These are phyloP conservation scores for Drosophila parabipectinata DNA, from an alignment of 1,140 invertebrate species.

Conservation along the genomic window DNA sequence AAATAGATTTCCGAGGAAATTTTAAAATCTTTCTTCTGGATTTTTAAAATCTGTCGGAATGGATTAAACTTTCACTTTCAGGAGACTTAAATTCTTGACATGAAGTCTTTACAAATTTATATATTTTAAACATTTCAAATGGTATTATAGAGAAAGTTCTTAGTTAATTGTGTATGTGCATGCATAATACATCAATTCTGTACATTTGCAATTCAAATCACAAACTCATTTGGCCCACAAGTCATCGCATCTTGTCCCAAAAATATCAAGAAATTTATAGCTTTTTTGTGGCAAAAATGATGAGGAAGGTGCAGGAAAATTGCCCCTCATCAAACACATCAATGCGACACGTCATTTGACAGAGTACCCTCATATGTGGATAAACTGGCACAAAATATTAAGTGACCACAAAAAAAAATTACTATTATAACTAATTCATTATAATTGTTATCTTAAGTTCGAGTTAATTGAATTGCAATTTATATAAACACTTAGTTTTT, in stretches of 20 bases:
- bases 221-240: slow-evolving; percentile 26
- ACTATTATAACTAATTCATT: not conserved
- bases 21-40: too few species aligned
- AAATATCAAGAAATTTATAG: slow-evolving; percentile 34
- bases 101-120: not conserved
- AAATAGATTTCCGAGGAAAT: not conserved
- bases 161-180: slow-evolving; percentile 28
- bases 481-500: not conserved
- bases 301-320: slow-evolving; percentile 2
- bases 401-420: not conserved
- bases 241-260: slow-evolving; percentile 19
- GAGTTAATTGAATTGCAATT: not conserved
- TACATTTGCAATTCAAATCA: slow-evolving; percentile 43
- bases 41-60: too few species aligned
- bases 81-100: too few species aligned
- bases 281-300: slow-evolving; percentile 2
- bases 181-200: slow-evolving; percentile 28
- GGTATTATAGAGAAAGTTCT: slow-evolving; percentile 9
- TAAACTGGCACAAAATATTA: not conserved
- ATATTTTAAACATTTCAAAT: slow-evolving; percentile 5
- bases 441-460: not conserved
- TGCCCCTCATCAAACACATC: slow-evolving; percentile 8
- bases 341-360: not conserved
- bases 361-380: slow-evolving; percentile 5
- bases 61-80: too few species aligned